Base-by-base conservation (phyloP, 2,113 vertebrate genomes). In the Ctenomys sociabilis region DNA sequence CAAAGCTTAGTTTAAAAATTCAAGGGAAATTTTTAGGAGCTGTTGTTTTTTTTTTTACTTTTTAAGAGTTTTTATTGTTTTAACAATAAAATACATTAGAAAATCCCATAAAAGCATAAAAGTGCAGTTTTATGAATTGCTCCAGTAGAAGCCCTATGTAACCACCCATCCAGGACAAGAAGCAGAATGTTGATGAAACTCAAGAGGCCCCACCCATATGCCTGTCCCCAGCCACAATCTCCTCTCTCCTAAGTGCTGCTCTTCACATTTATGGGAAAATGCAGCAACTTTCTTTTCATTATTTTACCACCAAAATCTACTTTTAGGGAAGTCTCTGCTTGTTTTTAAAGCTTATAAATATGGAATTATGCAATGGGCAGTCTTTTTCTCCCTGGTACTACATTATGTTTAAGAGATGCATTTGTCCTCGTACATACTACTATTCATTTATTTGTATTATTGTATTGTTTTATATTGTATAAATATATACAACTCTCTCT, bases 31-130 rank as follows among this genome's bases (percentile, higher is more conserved):
- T 92, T 94, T 92, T 30, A n/a, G 37, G 57, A 57, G 87, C 78
- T 91, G 40, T 72, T 85, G 30, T 77, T 49, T 35, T 83, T 91
- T 77, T 49, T 35, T 83, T 91, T 49, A 59, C 14, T 37, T 37
- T 40, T 89, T 89, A n/a, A 66, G 72, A 64, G 11, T 35, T 91
- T 85, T 84, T 91, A 88, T 52, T 84, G 26, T 86, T 94, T n/a
- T n/a, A n/a, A n/a, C 89, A 95, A 66, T 73, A 30, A 86, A 95
- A 81, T 11, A 26, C 11, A 72, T 61, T 72, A 61, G 35, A 61
- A 89, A 26, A 68, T 28, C 30, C 12, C 32, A 88, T 73, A 84
- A 85, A 87, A 82, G 52, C 3, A 4, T 54, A 70, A 83, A 7
- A 11, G 85, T 45, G 37, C 19, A 59, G 32, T 73, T 88, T 84